phyloP scores from a whole-genome alignment of 2,113 vertebrate genomes.

The Hiodon alosoides region DNA sequence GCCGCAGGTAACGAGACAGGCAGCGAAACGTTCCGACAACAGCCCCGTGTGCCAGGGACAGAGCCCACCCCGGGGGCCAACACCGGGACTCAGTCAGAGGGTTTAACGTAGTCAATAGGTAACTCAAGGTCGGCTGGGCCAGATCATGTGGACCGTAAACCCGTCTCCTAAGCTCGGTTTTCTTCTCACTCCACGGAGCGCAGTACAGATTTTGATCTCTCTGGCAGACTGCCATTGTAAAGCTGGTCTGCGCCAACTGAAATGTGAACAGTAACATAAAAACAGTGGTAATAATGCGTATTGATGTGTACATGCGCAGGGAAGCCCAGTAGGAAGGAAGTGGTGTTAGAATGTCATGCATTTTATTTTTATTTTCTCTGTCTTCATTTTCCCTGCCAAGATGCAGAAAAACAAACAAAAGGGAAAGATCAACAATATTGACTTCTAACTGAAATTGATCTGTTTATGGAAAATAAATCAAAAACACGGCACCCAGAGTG shows the following conservation, averaged over 20 bases:
- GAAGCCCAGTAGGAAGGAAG: neutral
- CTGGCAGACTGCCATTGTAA: neutral
- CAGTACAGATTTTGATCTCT: neutral
- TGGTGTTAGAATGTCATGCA: neutral
- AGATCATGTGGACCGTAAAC: neutral
- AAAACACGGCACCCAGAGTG: too few relatives aligned
- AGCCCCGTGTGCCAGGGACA: too few relatives aligned
- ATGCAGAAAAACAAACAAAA: neutral
- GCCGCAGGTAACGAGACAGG: too few relatives aligned
- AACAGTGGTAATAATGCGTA: neutral
- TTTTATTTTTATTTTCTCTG: too few relatives aligned
- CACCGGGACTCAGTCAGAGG: neutral
- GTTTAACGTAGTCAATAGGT: slow-evolving; percentile 4
- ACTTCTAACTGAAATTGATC: neutral
- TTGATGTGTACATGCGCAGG: neutral
- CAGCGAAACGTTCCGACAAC: too few relatives aligned
- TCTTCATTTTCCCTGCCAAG: neutral
- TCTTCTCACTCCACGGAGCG: neutral
- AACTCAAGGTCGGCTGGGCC: neutral
- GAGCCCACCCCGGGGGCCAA: too few relatives aligned
- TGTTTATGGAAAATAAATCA: neutral
- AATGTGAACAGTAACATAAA: neutral
- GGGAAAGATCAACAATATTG: neutral
- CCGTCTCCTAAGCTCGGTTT: neutral
- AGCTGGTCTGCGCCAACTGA: neutral